Evolutionary conservation across 2,888 invertebrate genomes (phyloP), one percentile per base, ranked within the genome.

Genomic region (Phengaris alcon): DNA sequence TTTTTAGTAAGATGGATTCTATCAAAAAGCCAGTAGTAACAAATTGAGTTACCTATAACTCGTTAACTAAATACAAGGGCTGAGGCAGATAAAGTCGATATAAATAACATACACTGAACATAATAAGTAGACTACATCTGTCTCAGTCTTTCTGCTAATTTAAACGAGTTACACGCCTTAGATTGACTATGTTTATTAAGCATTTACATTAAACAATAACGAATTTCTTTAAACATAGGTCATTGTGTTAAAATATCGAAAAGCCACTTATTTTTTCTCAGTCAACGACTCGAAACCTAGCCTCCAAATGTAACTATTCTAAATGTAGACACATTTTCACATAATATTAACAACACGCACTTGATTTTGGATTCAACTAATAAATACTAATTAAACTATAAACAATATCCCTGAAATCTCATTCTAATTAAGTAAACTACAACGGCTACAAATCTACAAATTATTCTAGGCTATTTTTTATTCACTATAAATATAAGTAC

Each of bases 391-490:
- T 64, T 70, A 74, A 64, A 48, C 74, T 77, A 78, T 57, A 68
- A 78, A 78, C 78, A 77, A 79, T 75, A 76, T 75, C 76, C 68
- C 73, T 77, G 76, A 73, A 76, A 75, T 76, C 55, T 52, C 74
- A 46, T 77, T 75, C 75, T 74, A 68, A 72, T 77, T 76, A 68
- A 35, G 35, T 35, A 35, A 22, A 76, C 81, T 83, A 82, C 76
- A 74, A 79, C 80, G 76, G 78, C 83, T 82, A 82, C 80, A 46
- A 74, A 57, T 55, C 81, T 84, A 83, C 80, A 76, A 80, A 79
- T 80, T 82, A 82, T 79, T 75, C 81, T 80, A 82, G 76, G 69
- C 81, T 82, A 82, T 80, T 72, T 78, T 78, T 78, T 79, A 80
- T 80, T 79, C 76, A 81, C 81, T 81, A 79, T 70, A 70, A 69